Percentiles rank a stretch among this genome's conserved stretches.
Conservation (phyloP, 2,113 vertebrate species). For the Antennarius striatus region DNA sequence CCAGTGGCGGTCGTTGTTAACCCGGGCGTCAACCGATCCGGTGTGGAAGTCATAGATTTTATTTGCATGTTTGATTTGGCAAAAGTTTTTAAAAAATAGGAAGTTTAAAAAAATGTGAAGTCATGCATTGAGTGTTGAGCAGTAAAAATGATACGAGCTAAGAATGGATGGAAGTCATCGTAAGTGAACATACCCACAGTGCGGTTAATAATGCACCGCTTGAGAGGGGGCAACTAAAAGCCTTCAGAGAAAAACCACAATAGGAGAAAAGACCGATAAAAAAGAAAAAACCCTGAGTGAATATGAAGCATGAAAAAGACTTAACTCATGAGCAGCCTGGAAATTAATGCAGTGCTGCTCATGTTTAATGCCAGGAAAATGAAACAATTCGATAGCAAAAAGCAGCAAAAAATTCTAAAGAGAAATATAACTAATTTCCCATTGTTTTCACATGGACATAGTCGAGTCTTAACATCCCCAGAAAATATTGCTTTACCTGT, state of each 20-base stretch:
- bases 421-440: background rate
- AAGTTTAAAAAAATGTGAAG: too few relatives aligned
- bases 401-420: too few relatives aligned
- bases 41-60: too few relatives aligned
- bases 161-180: slow-evolving; percentile 45
- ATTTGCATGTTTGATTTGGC: too few relatives aligned
- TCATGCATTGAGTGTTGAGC: too few relatives aligned
- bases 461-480: too few relatives aligned
- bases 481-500: slow-evolving; percentile 80
- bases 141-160: slow-evolving; percentile 53
- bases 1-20: too few relatives aligned
- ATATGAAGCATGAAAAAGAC: slow-evolving; percentile 1
- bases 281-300: slow-evolving; percentile 10
- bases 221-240: slow-evolving; percentile 37
- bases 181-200: slow-evolving; percentile 74
- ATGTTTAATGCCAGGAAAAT: background rate
- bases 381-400: background rate
- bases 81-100: too few relatives aligned
- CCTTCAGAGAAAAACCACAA: slow-evolving; percentile 28
- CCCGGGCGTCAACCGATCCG: too few relatives aligned
- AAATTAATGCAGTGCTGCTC: slow-evolving; percentile 8
- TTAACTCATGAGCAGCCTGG: slow-evolving; percentile 8
- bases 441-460: background rate
- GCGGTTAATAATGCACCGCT: slow-evolving; percentile 68
- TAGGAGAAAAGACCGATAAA: slow-evolving; percentile 33